Percentiles rank a stretch among this genome's conserved stretches.
Conservation (phyloP, 2,113 vertebrate species). For the Petrocephalus zakoni region DNA sequence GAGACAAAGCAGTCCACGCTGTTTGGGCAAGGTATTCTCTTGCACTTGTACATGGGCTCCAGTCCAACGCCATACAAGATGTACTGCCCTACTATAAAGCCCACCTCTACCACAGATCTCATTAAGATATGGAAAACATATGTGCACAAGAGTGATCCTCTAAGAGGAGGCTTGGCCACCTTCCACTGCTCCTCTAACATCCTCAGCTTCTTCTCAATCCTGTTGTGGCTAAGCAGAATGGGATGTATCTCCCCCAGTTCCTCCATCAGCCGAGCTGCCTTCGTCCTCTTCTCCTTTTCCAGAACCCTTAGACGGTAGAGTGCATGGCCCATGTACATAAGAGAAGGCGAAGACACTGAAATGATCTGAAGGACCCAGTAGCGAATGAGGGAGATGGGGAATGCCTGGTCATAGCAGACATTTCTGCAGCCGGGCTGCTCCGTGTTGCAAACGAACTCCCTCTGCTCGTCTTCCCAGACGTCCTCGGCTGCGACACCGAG, state of each 20-base stretch:
- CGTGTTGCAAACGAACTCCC: constrained; percentile 86
- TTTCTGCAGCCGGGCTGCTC: constrained; percentile 89
- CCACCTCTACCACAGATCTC: constrained; percentile 80
- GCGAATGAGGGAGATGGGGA: constrained; percentile 87
- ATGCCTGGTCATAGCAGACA: constrained; percentile 83
- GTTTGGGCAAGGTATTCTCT: constrained; percentile 81
- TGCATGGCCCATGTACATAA: constrained; percentile 89
- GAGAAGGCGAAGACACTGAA: constrained; percentile 86
- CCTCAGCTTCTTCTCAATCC: constrained; percentile 73
- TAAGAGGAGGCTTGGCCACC: constrained; percentile 80
- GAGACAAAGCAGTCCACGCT: constrained; percentile 92
- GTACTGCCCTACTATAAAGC: constrained; percentile 87
- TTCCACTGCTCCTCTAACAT: constrained; percentile 79
- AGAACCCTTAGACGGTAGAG: constrained; percentile 77
- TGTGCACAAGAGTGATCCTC: constrained; percentile 80
- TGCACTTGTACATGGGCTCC: constrained; percentile 80
- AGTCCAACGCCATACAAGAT: constrained; percentile 81
- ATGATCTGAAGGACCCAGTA: constrained; percentile 94
- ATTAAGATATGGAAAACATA: constrained; percentile 89
- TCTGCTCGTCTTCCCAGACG: constrained; percentile 89
- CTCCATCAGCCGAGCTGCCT: constrained; percentile 65
- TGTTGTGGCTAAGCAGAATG: constrained; percentile 67
- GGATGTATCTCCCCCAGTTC: constrained; percentile 71
- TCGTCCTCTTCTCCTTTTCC: constrained; percentile 79
- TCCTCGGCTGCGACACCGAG: constrained; percentile 86